Evolutionary conservation across 2,113 vertebrate species (phyloP).

Genomic region (Etheostoma cragini): DNA sequence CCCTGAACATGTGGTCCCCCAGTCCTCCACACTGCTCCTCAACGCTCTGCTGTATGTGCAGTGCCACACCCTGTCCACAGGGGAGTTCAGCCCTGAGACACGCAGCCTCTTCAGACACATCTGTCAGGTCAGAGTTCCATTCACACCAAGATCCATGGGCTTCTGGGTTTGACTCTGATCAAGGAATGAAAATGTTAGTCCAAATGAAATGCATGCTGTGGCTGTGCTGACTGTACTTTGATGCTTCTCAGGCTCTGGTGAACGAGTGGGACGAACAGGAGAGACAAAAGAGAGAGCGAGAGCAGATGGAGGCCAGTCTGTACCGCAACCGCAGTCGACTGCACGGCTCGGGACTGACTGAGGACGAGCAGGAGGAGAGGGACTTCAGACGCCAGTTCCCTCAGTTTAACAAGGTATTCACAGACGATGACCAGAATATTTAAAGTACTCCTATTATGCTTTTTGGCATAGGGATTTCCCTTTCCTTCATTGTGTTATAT

Average conservation of each 20-base stretch:
- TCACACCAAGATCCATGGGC: background rate
- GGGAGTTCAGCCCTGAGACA: slow-evolving; percentile 87
- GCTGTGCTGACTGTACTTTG: background rate
- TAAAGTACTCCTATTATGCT: too few relatives aligned
- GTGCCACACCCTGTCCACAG: slow-evolving; percentile 86
- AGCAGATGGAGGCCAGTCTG: slow-evolving; percentile 87
- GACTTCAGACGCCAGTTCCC: slow-evolving; percentile 92
- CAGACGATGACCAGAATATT: background rate
- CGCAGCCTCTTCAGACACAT: slow-evolving; percentile 92
- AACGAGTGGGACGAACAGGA: slow-evolving; percentile 98
- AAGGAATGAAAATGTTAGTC: background rate
- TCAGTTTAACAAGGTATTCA: slow-evolving; percentile 84
- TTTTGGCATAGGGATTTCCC: too few relatives aligned
- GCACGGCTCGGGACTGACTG: slow-evolving; percentile 84
- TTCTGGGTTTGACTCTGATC: background rate
- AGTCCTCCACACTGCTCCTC: slow-evolving; percentile 86
- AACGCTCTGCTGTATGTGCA: slow-evolving; percentile 89
- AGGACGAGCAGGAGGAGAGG: slow-evolving; percentile 91
- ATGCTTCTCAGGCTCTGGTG: slow-evolving; percentile 74
- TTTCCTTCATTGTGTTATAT: too few relatives aligned
- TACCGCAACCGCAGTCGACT: slow-evolving; percentile 87
- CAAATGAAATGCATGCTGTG: background rate
- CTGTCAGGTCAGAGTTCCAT: slow-evolving; percentile 86
- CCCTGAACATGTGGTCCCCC: slow-evolving; percentile 64
- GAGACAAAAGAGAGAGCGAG: slow-evolving; percentile 81